Conservation (phyloP, 2,113 vertebrate genomes). For the Ceyx cyanopectus region DNA sequence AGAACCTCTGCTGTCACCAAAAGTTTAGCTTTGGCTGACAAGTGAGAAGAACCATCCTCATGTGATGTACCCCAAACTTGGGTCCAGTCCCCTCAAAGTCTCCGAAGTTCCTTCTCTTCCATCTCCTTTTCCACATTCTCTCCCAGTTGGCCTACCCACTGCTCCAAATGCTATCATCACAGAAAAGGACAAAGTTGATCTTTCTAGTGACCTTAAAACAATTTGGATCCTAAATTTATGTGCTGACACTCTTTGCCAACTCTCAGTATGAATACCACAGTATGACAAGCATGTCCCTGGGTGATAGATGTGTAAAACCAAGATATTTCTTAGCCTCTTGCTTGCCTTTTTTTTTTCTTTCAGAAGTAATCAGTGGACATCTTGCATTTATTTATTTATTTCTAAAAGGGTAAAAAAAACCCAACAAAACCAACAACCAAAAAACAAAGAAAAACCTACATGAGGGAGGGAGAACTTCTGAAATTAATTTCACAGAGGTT, state of each 20-base stretch:
- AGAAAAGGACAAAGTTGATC: not conserved
- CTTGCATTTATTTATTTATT: not conserved
- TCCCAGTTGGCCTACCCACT: not conserved
- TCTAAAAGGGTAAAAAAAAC: not conserved
- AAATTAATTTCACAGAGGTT: constrained; percentile 31
- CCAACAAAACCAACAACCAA: no score
- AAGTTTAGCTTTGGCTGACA: not conserved
- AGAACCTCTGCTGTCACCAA: not conserved
- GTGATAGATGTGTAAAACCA: not conserved
- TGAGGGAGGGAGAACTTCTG: not conserved
- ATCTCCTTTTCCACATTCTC: not conserved
- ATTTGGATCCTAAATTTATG: not conserved
- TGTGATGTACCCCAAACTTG: not conserved
- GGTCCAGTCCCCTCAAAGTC: not conserved
- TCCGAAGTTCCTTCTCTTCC: not conserved
- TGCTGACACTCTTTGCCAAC: not conserved
- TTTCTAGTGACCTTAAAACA: not conserved
- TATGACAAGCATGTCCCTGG: not conserved
- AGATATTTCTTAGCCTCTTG: not conserved
- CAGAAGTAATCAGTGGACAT: not conserved
- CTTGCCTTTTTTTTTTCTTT: not conserved
- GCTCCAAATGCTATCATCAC: not conserved
- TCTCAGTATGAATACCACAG: not conserved
- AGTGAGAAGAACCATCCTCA: not conserved
- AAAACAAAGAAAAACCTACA: no score